These are phyloP conservation scores for Tinea semifulvella DNA, from an alignment of 2,888 invertebrate genomes.

Conservation along the genomic window DNA sequence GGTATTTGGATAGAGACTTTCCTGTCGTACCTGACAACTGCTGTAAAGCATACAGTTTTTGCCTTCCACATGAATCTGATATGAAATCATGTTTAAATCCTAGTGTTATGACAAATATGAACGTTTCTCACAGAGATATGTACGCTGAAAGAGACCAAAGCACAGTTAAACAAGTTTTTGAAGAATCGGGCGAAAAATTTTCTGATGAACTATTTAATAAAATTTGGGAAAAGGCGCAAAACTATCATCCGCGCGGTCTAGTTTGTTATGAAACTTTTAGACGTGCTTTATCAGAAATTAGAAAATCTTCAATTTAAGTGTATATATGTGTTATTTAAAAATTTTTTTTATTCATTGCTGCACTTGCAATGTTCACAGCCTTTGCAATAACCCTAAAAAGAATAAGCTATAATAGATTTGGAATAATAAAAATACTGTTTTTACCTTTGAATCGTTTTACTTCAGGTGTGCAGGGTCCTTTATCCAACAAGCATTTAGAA, in stretches of 20 bases:
- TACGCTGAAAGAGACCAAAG: conserved; percentile 39
- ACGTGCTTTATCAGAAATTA: conserved; percentile 26
- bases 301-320: neutral
- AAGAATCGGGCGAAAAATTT: conserved; percentile 57
- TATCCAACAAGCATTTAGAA: conserved; percentile 71
- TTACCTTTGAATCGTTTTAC: conserved; percentile 76
- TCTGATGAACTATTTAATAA: conserved; percentile 51
- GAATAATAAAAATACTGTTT: too few relatives aligned
- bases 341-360: too few relatives aligned
- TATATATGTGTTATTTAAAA: too few relatives aligned
- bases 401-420: too few relatives aligned
- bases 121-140: conserved; percentile 48
- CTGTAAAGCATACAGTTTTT: conserved; percentile 33
- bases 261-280: conserved; percentile 66
- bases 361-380: too few relatives aligned
- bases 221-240: conserved; percentile 59
- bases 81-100: conserved; percentile 38
- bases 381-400: neutral
- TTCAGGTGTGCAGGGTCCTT: conserved; percentile 76
- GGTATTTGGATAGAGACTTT: conserved; percentile 47
- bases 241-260: conserved; percentile 53
- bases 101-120: conserved; percentile 37
- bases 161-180: conserved; percentile 53
- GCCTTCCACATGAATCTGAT: conserved; percentile 45
- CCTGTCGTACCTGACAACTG: conserved; percentile 38